Percentiles rank a stretch among this genome's conserved stretches.
Conservation (phyloP, 2,797 vertebrate species). For the Sebastiscus tertius region DNA sequence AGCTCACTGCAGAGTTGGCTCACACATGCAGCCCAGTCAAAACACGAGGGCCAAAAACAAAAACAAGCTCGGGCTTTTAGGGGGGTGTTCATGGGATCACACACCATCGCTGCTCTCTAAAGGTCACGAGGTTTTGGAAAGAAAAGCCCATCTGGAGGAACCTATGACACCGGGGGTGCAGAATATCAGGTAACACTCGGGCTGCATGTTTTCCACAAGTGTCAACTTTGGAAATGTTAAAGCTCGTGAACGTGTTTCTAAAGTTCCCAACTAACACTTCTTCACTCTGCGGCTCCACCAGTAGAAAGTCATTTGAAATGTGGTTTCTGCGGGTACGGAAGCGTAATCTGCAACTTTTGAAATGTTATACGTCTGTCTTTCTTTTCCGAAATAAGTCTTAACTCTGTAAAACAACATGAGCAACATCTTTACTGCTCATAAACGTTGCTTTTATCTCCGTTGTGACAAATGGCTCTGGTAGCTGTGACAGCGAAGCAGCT, state of each 20-base stretch:
- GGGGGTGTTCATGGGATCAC: constrained; percentile 64
- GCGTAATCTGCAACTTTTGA: constrained; percentile 20
- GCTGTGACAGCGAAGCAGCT: constrained; percentile 66
- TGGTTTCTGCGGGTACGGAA: constrained; percentile 28
- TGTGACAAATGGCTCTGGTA: constrained; percentile 76
- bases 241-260: constrained; percentile 55
- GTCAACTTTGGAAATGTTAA: constrained; percentile 71
- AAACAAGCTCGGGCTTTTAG: constrained; percentile 62
- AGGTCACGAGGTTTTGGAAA: constrained; percentile 69
- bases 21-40: constrained; percentile 64
- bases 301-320: constrained; percentile 19
- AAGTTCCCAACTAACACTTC: constrained; percentile 44
- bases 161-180: constrained; percentile 74
- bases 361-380: constrained; percentile 26
- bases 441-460: constrained; percentile 63
- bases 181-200: constrained; percentile 77
- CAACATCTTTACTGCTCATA: constrained; percentile 48
- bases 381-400: constrained; percentile 15
- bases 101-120: constrained; percentile 43
- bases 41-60: constrained; percentile 75
- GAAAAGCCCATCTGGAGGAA: constrained; percentile 71
- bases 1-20: constrained; percentile 53
- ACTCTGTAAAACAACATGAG: constrained; percentile 49
- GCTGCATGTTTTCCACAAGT: constrained; percentile 66
- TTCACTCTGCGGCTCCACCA: constrained; percentile 25